These are phyloP conservation scores for Lutraria lutraria DNA, from an alignment of 2,888 invertebrate species.

Conservation along the genomic window DNA sequence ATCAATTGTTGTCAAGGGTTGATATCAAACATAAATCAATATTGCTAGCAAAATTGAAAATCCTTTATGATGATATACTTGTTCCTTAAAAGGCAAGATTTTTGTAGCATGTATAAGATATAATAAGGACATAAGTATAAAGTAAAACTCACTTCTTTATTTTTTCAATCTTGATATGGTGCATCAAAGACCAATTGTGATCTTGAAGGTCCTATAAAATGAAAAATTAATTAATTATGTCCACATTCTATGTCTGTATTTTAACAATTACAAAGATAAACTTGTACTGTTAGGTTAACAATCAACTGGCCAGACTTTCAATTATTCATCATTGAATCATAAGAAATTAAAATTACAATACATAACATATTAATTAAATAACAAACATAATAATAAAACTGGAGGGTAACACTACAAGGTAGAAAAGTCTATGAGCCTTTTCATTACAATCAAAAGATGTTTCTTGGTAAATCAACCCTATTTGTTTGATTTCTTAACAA, in stretches of 20 bases:
- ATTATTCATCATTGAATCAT: background rate
- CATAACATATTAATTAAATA: background rate
- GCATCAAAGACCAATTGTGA: conserved; percentile 81
- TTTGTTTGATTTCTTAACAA: background rate
- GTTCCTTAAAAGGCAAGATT: too few relatives aligned
- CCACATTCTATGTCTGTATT: background rate
- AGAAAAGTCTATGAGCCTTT: too few relatives aligned
- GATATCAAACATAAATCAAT: background rate
- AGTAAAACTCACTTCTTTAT: conserved; percentile 76
- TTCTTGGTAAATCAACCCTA: background rate
- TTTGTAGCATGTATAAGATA: too few relatives aligned
- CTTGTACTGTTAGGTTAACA: background rate
- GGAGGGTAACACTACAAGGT: too few relatives aligned
- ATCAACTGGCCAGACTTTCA: background rate
- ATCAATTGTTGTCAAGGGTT: background rate
- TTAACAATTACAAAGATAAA: background rate
- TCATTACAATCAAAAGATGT: too few relatives aligned
- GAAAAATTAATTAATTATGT: background rate
- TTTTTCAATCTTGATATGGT: conserved; percentile 81
- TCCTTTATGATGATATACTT: background rate
- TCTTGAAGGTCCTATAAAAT: conserved; percentile 78
- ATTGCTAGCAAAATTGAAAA: background rate
- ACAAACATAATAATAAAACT: background rate
- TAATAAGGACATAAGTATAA: too few relatives aligned
- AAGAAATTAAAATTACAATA: background rate